These are phyloP conservation scores for Teinopalpus imperialis DNA, from an alignment of 2,888 invertebrate genomes.

Conservation along the genomic window DNA sequence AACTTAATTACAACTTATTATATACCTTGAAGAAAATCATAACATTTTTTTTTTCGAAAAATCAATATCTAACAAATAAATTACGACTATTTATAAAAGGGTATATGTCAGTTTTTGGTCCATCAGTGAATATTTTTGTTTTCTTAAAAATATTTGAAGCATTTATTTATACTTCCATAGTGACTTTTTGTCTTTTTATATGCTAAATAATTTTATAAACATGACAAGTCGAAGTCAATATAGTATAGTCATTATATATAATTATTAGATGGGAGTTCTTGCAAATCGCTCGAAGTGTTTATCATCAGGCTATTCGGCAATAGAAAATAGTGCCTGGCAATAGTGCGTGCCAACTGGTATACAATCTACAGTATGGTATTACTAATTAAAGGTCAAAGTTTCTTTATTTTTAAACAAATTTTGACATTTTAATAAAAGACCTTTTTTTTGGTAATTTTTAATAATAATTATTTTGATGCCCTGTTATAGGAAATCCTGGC, in stretches of 20 bases:
- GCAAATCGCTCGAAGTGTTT: background rate
- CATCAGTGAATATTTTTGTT: slow-evolving; percentile 8
- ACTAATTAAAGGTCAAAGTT: no score
- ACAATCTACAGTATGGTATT: slow-evolving; percentile 3
- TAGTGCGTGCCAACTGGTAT: background rate
- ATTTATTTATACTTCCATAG: background rate
- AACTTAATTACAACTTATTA: no score
- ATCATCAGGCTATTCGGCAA: background rate
- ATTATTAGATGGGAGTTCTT: slow-evolving; percentile 14
- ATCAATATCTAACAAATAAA: no score
- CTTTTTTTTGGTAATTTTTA: no score
- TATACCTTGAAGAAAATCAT: no score
- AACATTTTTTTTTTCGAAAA: no score
- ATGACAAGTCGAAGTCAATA: slow-evolving; percentile 15
- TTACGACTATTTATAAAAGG: no score
- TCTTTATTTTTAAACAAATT: no score
- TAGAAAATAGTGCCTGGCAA: background rate
- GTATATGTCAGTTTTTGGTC: no score
- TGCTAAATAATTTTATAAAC: slow-evolving; percentile 8
- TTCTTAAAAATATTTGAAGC: background rate
- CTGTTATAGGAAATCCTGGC: no score
- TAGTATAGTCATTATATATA: slow-evolving; percentile 10
- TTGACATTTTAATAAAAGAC: no score
- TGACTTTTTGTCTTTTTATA: background rate
- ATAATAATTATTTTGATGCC: no score